Base-by-base conservation (phyloP, 2,797 vertebrate genomes). In the Myotis planiceps region DNA sequence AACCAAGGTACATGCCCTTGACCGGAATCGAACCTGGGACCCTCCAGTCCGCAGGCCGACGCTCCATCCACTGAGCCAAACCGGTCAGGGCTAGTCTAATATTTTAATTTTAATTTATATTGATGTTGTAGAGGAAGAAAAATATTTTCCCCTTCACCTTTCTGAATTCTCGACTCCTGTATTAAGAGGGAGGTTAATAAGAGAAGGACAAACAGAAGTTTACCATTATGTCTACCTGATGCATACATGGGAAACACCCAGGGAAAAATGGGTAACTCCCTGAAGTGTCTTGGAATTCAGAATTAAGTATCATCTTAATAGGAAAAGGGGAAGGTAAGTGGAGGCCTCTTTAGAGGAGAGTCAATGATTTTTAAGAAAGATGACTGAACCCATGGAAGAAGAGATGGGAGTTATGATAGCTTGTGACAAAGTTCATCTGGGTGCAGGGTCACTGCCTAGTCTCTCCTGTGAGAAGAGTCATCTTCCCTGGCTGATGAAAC, bases 151-250 rank as follows among this genome's bases (percentile, higher is more conserved):
- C 42, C 8, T 29, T 5, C 1, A 69, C 16, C 2, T 47, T 69
- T 94, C 71, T 51, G 71, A 84, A 78, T 90, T 94, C 23, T 71
- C 76, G 63, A 78, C 32, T 83, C 27, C 15, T 89, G 5, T 78
- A 78, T 71, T 90, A 79, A 69, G 71, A 94, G 27, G 32, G 9
- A 47, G 58, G 32, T 86, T 81, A 94, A 80, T 21, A 49, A 27
- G 37, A 65, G 37, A 53, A 90, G 45, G 71, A n/a, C 14, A 72
- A 79, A 72, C 25, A 65, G 78, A 37, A 58, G 81, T 74, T 90
- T 55, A 47, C 37, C 45, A 74, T 37, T 5, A 9, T 74, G n/a
- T 66, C 2, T 66, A 47, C 37, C 8, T 74, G 58, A 81, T 18
- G 29, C 71, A 13, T 72, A 25, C 23, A 23, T 55, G 66, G 45